phyloP scores from a whole-genome alignment of 2,113 vertebrate genomes.

The Microcebus ravelobensis region DNA sequence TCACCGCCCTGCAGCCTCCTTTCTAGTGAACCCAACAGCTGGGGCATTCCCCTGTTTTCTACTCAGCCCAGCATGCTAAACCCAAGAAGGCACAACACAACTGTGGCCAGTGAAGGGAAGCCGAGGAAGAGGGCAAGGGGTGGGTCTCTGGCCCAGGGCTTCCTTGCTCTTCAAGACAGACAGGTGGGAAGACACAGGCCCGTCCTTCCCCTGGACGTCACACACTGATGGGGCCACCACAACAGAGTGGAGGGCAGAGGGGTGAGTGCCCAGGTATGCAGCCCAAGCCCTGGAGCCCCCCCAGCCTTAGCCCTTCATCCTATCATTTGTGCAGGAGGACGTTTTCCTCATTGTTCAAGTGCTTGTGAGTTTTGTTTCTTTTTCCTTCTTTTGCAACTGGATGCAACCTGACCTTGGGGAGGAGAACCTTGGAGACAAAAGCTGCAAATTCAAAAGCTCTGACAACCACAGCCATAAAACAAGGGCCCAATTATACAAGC shows the following conservation, averaged over 20 bases:
- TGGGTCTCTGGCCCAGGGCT: neutral
- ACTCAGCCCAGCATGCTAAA: neutral
- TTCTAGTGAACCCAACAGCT: neutral
- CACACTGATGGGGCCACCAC: neutral
- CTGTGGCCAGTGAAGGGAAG: neutral
- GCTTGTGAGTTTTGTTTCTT: neutral
- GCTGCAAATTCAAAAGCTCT: neutral
- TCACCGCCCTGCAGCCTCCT: neutral
- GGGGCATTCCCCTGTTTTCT: neutral
- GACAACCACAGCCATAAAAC: no score
- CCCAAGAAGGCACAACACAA: neutral
- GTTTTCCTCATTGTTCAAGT: no score
- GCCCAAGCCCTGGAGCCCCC: neutral
- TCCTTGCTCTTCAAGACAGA: neutral
- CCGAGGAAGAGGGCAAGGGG: neutral
- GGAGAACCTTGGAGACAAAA: neutral
- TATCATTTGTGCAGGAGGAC: accelerated
- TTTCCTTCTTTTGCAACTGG: neutral
- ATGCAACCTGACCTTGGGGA: neutral
- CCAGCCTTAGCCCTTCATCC: neutral
- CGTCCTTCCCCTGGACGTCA: no score
- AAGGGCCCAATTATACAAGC: accelerated
- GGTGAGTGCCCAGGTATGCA: neutral
- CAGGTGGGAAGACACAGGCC: neutral
- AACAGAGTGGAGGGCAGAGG: neutral